These are phyloP conservation scores for Spondyliosoma cantharus DNA, from an alignment of 2,797 vertebrate species.

Conservation along the genomic window DNA sequence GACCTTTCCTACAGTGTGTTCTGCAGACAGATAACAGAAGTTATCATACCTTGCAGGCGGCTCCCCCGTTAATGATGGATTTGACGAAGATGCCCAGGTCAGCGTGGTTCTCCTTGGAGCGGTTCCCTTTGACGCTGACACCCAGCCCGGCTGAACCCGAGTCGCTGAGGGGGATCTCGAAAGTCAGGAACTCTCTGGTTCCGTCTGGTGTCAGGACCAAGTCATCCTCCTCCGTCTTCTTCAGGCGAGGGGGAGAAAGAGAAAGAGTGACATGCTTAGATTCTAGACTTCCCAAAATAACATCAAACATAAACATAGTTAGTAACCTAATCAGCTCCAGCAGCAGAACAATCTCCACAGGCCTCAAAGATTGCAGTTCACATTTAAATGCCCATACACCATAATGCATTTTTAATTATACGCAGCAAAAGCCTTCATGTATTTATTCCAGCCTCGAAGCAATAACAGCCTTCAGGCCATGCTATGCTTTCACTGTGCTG, in stretches of 20 bases:
- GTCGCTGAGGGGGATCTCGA: constrained; percentile 96
- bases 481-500: neutral
- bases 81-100: constrained; percentile 99
- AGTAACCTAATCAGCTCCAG: neutral
- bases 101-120: constrained; percentile 96
- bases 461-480: neutral
- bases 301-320: neutral
- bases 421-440: neutral
- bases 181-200: constrained; percentile 94
- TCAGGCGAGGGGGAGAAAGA: neutral
- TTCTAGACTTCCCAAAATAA: neutral
- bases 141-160: constrained; percentile 96
- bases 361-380: neutral
- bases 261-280: neutral
- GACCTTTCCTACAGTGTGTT: too few relatives aligned
- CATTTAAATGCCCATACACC: neutral
- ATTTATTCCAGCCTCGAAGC: constrained; percentile 18
- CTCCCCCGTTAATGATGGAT: constrained; percentile 97
- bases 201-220: constrained; percentile 94
- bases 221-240: constrained; percentile 94
- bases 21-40: neutral
- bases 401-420: constrained; percentile 4
- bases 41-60: constrained; percentile 91
- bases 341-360: neutral
- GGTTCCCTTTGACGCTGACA: constrained; percentile 97